Conservation (phyloP, 2,797 vertebrate genomes). For the Gallirallus australis region DNA sequence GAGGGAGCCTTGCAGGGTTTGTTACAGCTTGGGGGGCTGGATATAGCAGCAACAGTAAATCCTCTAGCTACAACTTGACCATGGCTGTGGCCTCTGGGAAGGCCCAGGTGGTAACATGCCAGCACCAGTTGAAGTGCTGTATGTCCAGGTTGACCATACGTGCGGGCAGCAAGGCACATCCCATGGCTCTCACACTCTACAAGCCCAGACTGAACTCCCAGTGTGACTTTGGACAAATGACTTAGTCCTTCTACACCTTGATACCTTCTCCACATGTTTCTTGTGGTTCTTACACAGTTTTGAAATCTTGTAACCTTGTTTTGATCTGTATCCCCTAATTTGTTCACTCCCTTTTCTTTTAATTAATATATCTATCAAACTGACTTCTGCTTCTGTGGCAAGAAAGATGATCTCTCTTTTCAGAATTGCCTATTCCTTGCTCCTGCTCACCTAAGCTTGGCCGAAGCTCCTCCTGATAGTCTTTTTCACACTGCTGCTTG, state of each 20-base stretch:
- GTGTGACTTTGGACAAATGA: background rate
- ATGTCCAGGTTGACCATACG: accelerated
- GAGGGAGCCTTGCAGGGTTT: background rate
- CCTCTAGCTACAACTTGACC: background rate
- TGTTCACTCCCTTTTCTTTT: background rate
- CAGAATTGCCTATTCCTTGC: background rate
- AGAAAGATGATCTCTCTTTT: background rate
- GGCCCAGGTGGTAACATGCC: background rate
- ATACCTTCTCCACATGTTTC: background rate
- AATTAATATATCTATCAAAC: background rate
- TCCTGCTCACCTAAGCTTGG: background rate
- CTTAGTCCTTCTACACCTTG: background rate
- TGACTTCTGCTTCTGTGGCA: background rate
- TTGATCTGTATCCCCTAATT: background rate
- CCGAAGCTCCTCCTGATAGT: background rate
- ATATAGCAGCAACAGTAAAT: background rate
- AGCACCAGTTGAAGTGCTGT: background rate
- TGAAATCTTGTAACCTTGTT: background rate
- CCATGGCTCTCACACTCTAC: background rate
- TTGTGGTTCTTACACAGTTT: background rate
- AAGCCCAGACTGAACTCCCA: background rate
- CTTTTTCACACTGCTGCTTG: background rate
- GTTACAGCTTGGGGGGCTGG: background rate
- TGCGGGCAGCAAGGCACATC: background rate
- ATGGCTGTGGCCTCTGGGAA: background rate